These are phyloP conservation scores for Anoncus sp. DNA, from an alignment of 2,888 invertebrate species.

Conservation along the genomic window DNA sequence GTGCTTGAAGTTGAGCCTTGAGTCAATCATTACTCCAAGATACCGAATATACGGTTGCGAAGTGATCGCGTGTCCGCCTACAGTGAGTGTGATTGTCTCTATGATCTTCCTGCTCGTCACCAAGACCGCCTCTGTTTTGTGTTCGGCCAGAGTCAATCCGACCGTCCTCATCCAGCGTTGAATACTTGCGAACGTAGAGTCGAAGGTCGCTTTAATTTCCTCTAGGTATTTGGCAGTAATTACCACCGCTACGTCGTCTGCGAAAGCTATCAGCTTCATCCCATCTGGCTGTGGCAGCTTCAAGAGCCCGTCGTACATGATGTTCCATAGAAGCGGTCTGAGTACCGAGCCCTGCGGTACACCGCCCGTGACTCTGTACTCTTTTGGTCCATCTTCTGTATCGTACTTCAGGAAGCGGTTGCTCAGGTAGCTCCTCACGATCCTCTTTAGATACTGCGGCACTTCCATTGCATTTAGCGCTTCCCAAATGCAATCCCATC, in stretches of 20 bases:
- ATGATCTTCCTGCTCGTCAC: constrained; percentile 57
- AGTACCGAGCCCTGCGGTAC: constrained; percentile 59
- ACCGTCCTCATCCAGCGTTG: constrained; percentile 27
- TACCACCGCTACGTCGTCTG: constrained; percentile 55
- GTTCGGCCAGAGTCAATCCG: constrained; percentile 69
- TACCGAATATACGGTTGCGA: constrained; percentile 64
- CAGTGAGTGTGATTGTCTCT: constrained; percentile 41
- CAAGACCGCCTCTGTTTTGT: constrained; percentile 66
- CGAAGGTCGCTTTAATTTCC: constrained; percentile 17
- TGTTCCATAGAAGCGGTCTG: constrained; percentile 50
- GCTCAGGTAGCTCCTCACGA: constrained; percentile 63
- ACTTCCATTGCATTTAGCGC: too few relatives aligned
- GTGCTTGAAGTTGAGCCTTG: constrained; percentile 60
- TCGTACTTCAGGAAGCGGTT: constrained; percentile 55
- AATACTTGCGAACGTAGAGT: constrained; percentile 8
- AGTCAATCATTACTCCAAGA: constrained; percentile 64
- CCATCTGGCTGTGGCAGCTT: constrained; percentile 11
- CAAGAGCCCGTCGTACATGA: constrained; percentile 56
- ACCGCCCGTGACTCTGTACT: constrained; percentile 43
- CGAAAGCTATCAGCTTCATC: constrained; percentile 29
- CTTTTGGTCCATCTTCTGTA: constrained; percentile 46
- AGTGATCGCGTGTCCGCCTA: constrained; percentile 53
- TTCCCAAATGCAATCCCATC: too few relatives aligned
- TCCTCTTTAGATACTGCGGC: constrained; percentile 24
- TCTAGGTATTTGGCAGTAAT: constrained; percentile 50